Evolutionary conservation across 2,797 vertebrate genomes (phyloP).

Genomic region (Gymnoscopelus microlampas): DNA sequence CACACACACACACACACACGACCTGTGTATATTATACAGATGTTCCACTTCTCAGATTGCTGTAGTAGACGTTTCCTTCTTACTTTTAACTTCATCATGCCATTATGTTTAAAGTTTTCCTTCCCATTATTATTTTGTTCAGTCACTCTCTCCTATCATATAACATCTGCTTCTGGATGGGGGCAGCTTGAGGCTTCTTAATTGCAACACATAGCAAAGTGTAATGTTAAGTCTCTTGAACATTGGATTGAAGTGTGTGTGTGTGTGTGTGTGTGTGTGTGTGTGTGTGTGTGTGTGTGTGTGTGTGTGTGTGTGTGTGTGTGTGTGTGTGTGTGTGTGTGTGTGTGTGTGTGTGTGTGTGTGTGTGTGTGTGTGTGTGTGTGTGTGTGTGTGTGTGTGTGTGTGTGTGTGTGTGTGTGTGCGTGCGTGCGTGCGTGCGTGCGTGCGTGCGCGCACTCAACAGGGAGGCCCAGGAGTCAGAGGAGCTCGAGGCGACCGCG

Average conservation of each 20-base stretch:
- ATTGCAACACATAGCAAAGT: no score
- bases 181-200: no score
- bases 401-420: neutral
- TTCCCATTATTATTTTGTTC: no score
- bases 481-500: constrained; percentile 91
- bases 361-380: neutral
- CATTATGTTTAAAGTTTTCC: no score
- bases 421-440: neutral
- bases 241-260: neutral
- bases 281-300: neutral
- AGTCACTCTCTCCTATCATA: no score
- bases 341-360: neutral
- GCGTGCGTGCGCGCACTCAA: constrained; percentile 40
- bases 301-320: neutral
- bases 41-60: no score
- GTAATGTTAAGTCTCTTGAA: no score
- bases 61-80: no score
- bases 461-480: constrained; percentile 93
- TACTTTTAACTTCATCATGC: no score
- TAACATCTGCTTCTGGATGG: no score
- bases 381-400: neutral
- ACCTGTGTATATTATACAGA: no score
- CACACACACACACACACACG: neutral
- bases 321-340: constrained; percentile 5
- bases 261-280: neutral